phyloP scores from a whole-genome alignment of 2,888 invertebrate species.

The Dasysyrphus tricinctus region DNA sequence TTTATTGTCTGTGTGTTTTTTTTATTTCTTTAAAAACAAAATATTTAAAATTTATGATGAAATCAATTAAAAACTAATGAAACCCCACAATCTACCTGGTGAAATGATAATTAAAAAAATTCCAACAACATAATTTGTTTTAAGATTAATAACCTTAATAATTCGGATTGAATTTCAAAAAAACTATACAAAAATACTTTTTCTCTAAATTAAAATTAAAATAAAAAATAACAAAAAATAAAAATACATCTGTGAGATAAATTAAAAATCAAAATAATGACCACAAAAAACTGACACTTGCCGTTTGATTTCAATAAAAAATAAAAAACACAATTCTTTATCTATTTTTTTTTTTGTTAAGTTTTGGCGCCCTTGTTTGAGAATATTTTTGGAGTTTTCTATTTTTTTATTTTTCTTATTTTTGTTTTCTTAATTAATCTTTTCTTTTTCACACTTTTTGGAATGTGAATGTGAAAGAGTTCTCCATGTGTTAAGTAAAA shows the following conservation, averaged over 20 bases:
- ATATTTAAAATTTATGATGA: constrained; percentile 42
- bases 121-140: constrained; percentile 36
- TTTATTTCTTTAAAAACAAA: constrained; percentile 14
- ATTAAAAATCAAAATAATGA: constrained; percentile 28
- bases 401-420: background rate
- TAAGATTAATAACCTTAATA: constrained; percentile 32
- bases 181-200: background rate
- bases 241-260: constrained; percentile 38
- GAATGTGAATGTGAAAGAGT: constrained; percentile 62
- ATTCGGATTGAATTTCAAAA: constrained; percentile 46
- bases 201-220: constrained; percentile 7
- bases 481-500: constrained; percentile 52
- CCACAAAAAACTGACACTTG: constrained; percentile 18
- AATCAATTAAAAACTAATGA: constrained; percentile 57
- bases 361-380: constrained; percentile 47
- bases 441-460: constrained; percentile 43
- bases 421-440: background rate
- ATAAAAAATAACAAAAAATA: constrained; percentile 1
- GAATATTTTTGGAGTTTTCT: constrained; percentile 28
- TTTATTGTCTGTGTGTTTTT: background rate
- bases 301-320: constrained; percentile 10
- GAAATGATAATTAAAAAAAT: constrained; percentile 28
- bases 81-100: constrained; percentile 44
- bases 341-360: background rate
- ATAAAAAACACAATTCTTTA: background rate